Base-by-base conservation (phyloP, 2,797 vertebrate genomes). In the Rhinogobio ventralis region DNA sequence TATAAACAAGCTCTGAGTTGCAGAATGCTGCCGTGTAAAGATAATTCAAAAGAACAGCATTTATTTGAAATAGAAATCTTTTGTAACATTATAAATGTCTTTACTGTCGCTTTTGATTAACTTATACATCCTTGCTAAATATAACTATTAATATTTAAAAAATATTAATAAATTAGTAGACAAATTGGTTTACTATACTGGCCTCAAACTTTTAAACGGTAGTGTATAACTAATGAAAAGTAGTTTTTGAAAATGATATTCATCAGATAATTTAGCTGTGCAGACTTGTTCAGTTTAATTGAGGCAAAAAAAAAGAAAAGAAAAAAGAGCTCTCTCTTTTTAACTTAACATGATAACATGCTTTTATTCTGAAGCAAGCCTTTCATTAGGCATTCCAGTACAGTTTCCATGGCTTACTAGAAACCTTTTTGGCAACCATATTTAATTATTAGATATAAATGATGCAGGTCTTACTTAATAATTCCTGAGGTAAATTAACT, bases 211-310 rank as follows among this genome's bases (percentile, higher is more conserved):
- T 75, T 57, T 57, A 3, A 76, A 39, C 0, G 53, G 74, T 39
- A 57, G 51, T 25, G 20, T 57, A 76, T 57, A 55, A 23, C 49
- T 62, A 62, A 14, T 62, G 57, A 28, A 67, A 67, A 57, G 33
- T 76, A 57, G 57, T 76, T 57, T 57, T 36, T 76, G 28, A 55
- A 75, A 76, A 76, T n/a, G 3, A 39, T 25, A 76, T 60, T 76
- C 74, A 76, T 76, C 51, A 76, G 53, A 39, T 53, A 23, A 17
- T 76, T 39, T 57, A 57, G n/a, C 53, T 25, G 11, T 30, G 23
- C 46, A 30, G 46, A 51, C 20, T 57, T 33, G 15, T 51, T 55
- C 7, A 57, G 39, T 75, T 55, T 55, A 75, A 57, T 17, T 33
- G 23, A 25, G 39, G 10, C 11, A 14, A 55, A 53, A 74, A 53